Base-by-base conservation (phyloP, 2,888 invertebrate species). In the Megastigmus dorsalis region DNA sequence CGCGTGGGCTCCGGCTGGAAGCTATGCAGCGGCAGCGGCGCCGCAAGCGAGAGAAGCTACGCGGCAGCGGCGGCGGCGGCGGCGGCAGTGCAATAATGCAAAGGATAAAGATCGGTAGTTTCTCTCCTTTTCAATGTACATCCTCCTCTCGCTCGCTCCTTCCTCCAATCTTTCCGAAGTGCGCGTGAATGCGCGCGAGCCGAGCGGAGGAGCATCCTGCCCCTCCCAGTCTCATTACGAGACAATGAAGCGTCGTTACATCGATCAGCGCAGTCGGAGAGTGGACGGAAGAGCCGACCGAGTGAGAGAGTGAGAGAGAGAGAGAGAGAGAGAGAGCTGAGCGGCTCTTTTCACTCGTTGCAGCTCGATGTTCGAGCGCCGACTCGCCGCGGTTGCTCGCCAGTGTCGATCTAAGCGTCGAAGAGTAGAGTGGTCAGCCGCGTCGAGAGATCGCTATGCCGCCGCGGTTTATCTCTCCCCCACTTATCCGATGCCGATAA, bases 161-260 rank as follows among this genome's bases (percentile, higher is more conserved):
- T 54, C 63, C 43, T 57, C 33, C 38, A 30, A 65, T 72, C 65
- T 57, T 57, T 20, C 41, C 36, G 36, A 65, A 30, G 59, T 26
- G 55, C 59, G 66, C 50, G 65, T 48, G 54, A 54, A 36, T 55
- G 54, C 23, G 43, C 52, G 63, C 38, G 79, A n/a, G n/a, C n/a
- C n/a, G n/a, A n/a, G n/a, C 74, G 65, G 74, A 41, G 59, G 74
- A 77, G 80, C 85, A 86, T 86, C 86, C 86, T 86, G 86, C 82
- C 84, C 84, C 85, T 86, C 86, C 86, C 83, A 84, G 82, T 65
- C 83, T 85, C 85, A 84, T 86, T 86, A 86, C 80, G 80, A 82
- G 83, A 86, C 84, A 85, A 85, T 85, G 83, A 83, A 83, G 63
- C 80, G 82, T 84, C 82, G 83, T 85, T 84, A 83, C 83, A 83